Base-by-base conservation (phyloP, 1,140 invertebrate species). In the Contarinia nasturtii region DNA sequence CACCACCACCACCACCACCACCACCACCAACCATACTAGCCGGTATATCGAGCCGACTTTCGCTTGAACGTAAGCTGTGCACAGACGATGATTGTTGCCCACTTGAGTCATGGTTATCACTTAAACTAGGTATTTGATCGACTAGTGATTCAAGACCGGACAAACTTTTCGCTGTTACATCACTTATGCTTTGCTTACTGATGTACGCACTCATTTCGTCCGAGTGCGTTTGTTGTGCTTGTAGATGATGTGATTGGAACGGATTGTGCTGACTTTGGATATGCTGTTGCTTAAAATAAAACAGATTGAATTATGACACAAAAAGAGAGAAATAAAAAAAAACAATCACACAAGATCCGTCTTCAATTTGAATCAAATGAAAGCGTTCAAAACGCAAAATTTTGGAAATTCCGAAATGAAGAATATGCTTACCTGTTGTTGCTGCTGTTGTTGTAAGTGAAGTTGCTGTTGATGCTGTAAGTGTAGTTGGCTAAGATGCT, bases 81-180 rank as follows among this genome's bases (percentile, higher is more conserved):
- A 3, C 27, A 27, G 27, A 27, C 27, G 27, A 21, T 69, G 75
- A 27, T 27, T 27, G 27, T 10, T 27, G 27, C 10, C 27, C 27
- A 10, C 27, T 27, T 27, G 27, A 27, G 27, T 27, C 27, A 27
- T 27, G 27, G 27, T 27, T 27, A 48, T 86, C 84, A 40, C 79
- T 76, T 61, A 89, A 83, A 53, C 82, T 84, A 7, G 86, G 86
- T 60, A 90, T 91, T 69, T 90, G 86, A 67, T 90, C 86, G 18
- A 91, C 86, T 10, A 91, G 66, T 15, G 84, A 89, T 64, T 90
- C 86, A 4, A 90, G 67, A 33, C 86, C 86, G 8, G 84, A 88
- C n/a, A 90, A 66, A 56, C 83, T 87, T 61, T 89, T 89, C 1
- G 82, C 79, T 2, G 85, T 75, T 2, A 89, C 80, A 64, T 89